Percentiles rank a stretch among this genome's conserved stretches.
These are phyloP conservation scores for Rotaria sp. DNA, from an alignment of 2,888 invertebrate species.

Conservation along the genomic window DNA sequence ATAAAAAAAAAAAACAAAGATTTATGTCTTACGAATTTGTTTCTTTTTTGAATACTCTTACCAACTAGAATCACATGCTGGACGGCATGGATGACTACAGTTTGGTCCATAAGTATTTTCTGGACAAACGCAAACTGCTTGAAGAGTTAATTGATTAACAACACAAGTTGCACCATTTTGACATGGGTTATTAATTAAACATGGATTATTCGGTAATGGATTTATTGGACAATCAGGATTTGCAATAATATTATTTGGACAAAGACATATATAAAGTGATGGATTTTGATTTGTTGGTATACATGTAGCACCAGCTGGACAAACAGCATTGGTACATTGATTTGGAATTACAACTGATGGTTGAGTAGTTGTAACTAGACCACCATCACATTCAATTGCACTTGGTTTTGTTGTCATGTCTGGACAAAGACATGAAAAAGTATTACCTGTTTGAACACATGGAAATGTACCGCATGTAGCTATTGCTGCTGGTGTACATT, in stretches of 20 bases:
- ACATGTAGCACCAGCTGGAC: background rate
- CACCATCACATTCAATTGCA: background rate
- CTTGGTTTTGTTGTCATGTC: background rate
- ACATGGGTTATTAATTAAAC: background rate
- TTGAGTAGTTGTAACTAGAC: background rate
- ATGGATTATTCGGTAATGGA: background rate
- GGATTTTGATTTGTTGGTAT: constrained; percentile 22
- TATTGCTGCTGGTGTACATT: background rate
- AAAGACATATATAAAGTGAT: background rate
- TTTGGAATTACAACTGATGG: background rate
- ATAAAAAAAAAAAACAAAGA: background rate
- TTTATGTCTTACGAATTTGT: too few species aligned
- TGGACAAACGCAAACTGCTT: background rate
- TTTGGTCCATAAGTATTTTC: background rate
- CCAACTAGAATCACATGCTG: background rate
- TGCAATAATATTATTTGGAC: background rate
- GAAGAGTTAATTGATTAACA: background rate
- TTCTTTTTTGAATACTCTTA: background rate
- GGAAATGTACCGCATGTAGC: background rate
- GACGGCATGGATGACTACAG: background rate
- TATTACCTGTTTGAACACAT: background rate
- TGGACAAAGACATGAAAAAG: background rate
- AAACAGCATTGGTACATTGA: background rate
- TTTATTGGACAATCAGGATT: background rate
- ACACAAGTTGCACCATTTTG: background rate